phyloP scores from a whole-genome alignment of 2,888 invertebrate genomes.

The Chydorus sphaericus region DNA sequence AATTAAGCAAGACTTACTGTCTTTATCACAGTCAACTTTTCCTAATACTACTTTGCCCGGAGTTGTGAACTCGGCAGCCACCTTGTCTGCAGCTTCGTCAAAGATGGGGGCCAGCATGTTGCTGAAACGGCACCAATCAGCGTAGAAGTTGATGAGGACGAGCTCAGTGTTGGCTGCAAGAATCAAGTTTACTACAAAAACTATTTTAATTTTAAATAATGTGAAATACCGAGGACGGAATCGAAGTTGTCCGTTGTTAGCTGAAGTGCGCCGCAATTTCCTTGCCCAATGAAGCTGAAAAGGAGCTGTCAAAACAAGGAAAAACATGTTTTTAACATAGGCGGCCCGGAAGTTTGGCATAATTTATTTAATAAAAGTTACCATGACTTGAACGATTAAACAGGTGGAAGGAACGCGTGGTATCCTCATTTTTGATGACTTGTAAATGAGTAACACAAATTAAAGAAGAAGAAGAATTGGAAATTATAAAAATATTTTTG shows the following conservation, averaged over 20 bases:
- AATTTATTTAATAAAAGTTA: too few relatives aligned
- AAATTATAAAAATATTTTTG: too few relatives aligned
- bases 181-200: constrained; percentile 20
- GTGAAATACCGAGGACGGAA: constrained; percentile 28
- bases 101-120: constrained; percentile 92
- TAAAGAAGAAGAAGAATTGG: too few relatives aligned
- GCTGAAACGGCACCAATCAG: constrained; percentile 99
- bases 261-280: constrained; percentile 52
- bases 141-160: constrained; percentile 97
- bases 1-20: constrained; percentile 39
- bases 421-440: too few relatives aligned
- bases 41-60: constrained; percentile 79
- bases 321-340: too few relatives aligned
- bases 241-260: constrained; percentile 68
- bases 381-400: too few relatives aligned
- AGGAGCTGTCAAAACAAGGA: neutral
- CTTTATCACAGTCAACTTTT: constrained; percentile 92
- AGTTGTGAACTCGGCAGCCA: constrained; percentile 55
- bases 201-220: too few relatives aligned
- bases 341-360: too few relatives aligned
- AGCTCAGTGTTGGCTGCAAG: constrained; percentile 84
- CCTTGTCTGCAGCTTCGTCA: constrained; percentile 83
- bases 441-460: too few relatives aligned
- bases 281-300: neutral
- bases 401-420: too few relatives aligned